Evolutionary conservation across 2,797 vertebrate species (phyloP).

Genomic region (Sardinella longiceps): DNA sequence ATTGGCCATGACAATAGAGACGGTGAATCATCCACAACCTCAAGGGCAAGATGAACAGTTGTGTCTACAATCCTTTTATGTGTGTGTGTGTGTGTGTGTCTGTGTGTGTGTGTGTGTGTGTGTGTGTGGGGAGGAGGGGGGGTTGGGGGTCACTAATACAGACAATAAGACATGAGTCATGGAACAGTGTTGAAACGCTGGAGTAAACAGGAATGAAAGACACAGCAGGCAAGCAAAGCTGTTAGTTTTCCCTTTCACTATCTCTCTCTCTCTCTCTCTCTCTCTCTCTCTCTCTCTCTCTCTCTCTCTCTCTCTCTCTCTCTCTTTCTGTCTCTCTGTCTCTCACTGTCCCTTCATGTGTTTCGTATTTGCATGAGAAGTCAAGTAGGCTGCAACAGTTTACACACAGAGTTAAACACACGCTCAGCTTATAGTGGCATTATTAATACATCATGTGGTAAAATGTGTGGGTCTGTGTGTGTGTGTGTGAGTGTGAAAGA

Average conservation of each 20-base stretch:
- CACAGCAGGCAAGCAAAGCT: no score
- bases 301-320: no score
- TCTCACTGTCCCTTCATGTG: neutral
- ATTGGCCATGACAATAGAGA: constrained; percentile 6
- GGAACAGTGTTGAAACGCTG: neutral
- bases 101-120: neutral
- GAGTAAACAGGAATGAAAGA: neutral
- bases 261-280: no score
- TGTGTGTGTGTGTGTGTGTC: neutral
- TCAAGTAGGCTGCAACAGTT: neutral
- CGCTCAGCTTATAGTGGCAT: neutral
- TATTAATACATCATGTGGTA: neutral
- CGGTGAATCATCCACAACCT: neutral
- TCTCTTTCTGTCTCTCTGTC: no score
- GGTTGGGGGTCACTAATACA: no score
- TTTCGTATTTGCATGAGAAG: neutral
- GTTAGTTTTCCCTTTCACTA: neutral
- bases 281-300: no score
- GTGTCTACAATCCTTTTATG: neutral
- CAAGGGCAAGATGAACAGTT: no score
- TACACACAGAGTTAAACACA: neutral
- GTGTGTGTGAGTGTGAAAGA: neutral
- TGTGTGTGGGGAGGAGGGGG: no score
- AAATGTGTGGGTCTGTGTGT: neutral
- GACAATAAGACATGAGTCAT: neutral